These are phyloP conservation scores for Vespertilio murinus DNA, from an alignment of 2,797 vertebrate species.

Conservation along the genomic window DNA sequence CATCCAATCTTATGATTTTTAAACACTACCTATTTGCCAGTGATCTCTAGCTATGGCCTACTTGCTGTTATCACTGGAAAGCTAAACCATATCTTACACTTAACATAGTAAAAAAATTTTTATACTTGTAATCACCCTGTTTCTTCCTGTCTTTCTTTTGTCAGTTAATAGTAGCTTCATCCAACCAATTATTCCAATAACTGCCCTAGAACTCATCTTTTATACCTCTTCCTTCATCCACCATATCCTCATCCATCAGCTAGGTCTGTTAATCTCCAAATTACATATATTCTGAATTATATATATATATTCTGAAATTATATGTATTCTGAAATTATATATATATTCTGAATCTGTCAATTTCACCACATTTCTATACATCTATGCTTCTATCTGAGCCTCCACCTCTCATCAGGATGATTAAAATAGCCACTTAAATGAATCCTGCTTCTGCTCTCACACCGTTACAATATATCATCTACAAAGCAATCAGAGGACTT, in stretches of 20 bases:
- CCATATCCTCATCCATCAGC: neutral
- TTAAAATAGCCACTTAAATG: neutral
- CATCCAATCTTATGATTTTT: neutral
- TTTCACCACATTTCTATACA: neutral
- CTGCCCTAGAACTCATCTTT: neutral
- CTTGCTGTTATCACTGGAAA: neutral
- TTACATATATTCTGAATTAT: neutral
- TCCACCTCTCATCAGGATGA: neutral
- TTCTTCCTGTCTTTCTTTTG: neutral
- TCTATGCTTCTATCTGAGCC: neutral
- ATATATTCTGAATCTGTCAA: neutral
- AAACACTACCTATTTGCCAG: neutral
- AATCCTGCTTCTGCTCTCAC: neutral
- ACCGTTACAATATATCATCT: neutral
- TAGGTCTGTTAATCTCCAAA: neutral
- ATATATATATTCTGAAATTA: neutral
- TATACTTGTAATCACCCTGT: neutral
- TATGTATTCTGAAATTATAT: no score
- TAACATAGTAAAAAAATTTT: neutral
- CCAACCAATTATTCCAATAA: neutral
- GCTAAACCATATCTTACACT: neutral
- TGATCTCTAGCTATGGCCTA: neutral
- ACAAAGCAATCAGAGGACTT: neutral
- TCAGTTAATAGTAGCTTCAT: neutral
- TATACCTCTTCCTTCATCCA: neutral